Evolutionary conservation across 2,888 invertebrate species (phyloP), one percentile per base, ranked within the genome.

Genomic region (Nemotelus nigrinus): DNA sequence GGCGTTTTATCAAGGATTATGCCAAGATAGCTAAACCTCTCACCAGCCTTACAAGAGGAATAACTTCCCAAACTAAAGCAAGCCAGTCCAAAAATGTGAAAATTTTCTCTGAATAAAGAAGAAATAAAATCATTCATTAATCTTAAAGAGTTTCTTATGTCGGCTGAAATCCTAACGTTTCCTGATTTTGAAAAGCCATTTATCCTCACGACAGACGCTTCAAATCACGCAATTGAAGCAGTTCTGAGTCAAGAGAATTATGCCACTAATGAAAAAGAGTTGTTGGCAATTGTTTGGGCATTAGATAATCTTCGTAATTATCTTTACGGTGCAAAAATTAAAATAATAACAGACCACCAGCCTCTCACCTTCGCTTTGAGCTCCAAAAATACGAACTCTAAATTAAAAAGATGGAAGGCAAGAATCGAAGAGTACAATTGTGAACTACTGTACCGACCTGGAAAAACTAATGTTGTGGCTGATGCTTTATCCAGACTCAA

Each of bases 361-460:
- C 60, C 60, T 5, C 41, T 60, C 25, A 39, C 41, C 25, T 60
- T 60, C 7, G 25, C 60, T 39, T 41, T 60, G 41, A 41, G 41
- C 3, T 39, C 25, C 7, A 3, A 78, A 58, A 60, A 60, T 41
- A 85, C 85, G 0, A 85, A 84, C 64, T 83, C 84, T 0, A 83
- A 85, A 80, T 80, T 86, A n/a, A 84, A 83, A 10, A 67, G 86
- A 6, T 87, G 86, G 86, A 79, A 83, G n/a, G 77, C 79, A 7
- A 25, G 79, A 85, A 76, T 84, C 81, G 82, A 82, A 76, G 84
- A 85, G 77, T 84, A 80, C 60, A 80, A 82, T 4, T 82, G 82
- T 7, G 80, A 82, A 77, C 79, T 81, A 45, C 63, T 79, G 45
- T 82, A 82, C 63, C 81, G 82, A 78, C 83, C 81, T 67, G 78